Conservation (phyloP, 2,113 vertebrate species). For the Indicator indicator region DNA sequence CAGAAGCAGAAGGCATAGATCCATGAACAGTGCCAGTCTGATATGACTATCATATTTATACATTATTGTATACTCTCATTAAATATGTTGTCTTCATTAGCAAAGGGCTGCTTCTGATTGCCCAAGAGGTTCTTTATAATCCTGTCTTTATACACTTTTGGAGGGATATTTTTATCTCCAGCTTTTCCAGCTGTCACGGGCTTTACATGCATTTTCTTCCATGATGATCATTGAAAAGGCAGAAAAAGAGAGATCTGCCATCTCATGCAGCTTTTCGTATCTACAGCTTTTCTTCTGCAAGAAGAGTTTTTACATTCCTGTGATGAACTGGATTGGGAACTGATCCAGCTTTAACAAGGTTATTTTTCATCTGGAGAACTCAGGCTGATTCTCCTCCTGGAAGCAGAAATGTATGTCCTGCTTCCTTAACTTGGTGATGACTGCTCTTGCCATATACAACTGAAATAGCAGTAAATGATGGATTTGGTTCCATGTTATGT, state of each 20-base stretch:
- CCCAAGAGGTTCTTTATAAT: not conserved
- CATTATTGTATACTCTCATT: fast-evolving
- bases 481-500: not conserved
- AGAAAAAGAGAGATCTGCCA: not conserved
- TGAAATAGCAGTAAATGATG: not conserved
- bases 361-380: not conserved
- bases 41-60: fast-evolving
- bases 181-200: not conserved
- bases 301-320: not conserved
- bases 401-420: not conserved
- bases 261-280: not conserved
- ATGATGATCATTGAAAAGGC: not conserved
- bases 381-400: not conserved
- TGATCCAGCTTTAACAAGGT: not conserved
- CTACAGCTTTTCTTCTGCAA: not conserved
- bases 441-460: not conserved
- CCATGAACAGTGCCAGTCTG: fast-evolving
- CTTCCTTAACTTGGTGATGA: not conserved
- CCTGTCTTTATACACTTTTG: not conserved
- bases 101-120: not conserved
- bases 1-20: not conserved
- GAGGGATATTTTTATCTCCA: not conserved
- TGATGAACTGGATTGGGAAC: not conserved
- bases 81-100: not conserved
- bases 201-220: not conserved